Evolutionary conservation across 2,113 vertebrate genomes (phyloP).

Genomic region (Dipodomys merriami): DNA sequence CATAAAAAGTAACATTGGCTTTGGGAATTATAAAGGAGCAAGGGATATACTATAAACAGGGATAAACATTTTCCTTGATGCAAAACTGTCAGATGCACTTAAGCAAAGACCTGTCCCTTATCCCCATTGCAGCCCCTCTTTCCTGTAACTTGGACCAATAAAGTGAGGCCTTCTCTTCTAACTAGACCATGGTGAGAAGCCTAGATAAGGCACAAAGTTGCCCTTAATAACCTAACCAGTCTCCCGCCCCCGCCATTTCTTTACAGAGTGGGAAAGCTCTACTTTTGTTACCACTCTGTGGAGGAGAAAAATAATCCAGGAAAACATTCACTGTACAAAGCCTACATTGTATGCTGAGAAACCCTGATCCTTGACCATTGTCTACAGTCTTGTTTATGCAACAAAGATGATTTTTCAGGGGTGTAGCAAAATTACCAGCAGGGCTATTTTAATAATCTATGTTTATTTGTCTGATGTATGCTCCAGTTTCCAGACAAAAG

Average conservation of each 20-base stretch:
- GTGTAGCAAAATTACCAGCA: conserved; percentile 62
- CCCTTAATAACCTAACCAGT: conserved; percentile 78
- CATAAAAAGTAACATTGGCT: conserved; percentile 85
- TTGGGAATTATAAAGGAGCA: conserved; percentile 85
- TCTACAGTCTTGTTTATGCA: conserved; percentile 70
- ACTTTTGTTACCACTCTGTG: conserved; percentile 77
- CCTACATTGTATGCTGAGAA: conserved; percentile 76
- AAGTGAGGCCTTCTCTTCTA: conserved; percentile 79
- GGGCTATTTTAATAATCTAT: conserved; percentile 43
- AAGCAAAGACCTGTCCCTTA: conserved; percentile 82
- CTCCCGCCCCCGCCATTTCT: conserved; percentile 38
- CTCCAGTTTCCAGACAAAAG: conserved; percentile 53
- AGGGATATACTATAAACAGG: conserved; percentile 84
- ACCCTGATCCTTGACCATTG: conserved; percentile 70
- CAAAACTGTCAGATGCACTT: conserved; percentile 85
- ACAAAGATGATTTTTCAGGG: conserved; percentile 75
- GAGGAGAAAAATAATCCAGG: conserved; percentile 49
- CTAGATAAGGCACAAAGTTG: conserved; percentile 85
- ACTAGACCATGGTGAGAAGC: conserved; percentile 80
- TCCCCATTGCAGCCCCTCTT: conserved; percentile 82
- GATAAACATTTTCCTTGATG: conserved; percentile 86
- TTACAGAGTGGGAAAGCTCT: conserved; percentile 79
- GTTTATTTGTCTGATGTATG: conserved; percentile 34
- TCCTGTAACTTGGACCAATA: conserved; percentile 83
- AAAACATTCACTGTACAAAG: conserved; percentile 75